Evolutionary conservation across 2,113 vertebrate species (phyloP).

Genomic region (Zeus faber): DNA sequence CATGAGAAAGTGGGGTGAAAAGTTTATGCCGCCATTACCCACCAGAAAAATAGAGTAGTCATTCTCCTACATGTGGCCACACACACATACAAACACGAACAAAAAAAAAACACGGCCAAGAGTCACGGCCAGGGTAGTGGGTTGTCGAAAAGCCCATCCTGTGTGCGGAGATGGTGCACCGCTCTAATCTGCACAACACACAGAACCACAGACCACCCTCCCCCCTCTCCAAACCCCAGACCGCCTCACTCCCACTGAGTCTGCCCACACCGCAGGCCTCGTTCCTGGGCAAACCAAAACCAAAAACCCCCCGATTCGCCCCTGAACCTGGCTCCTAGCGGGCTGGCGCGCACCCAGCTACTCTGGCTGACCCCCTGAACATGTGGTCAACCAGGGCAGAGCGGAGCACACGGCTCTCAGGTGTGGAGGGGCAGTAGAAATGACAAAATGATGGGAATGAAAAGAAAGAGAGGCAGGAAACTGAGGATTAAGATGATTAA

Average conservation of each 20-base stretch:
- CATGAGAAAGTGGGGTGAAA: conserved; percentile 62
- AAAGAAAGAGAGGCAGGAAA: too few species aligned
- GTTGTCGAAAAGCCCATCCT: conserved; percentile 62
- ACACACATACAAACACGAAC: conserved; percentile 2
- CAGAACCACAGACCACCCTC: conserved; percentile 18
- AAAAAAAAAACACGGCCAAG: conserved; percentile 41
- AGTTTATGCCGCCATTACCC: conserved; percentile 55
- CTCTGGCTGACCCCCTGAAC: conserved; percentile 66
- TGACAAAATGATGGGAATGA: conserved; percentile 4
- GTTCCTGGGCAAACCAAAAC: conserved; percentile 74
- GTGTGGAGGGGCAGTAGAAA: conserved; percentile 11
- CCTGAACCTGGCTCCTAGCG: conserved; percentile 41
- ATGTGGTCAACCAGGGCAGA: conserved; percentile 57
- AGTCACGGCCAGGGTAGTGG: conserved; percentile 55
- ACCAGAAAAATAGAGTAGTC: conserved; percentile 25
- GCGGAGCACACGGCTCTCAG: conserved; percentile 18
- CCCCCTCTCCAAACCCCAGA: not conserved
- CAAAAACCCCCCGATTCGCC: conserved; percentile 38
- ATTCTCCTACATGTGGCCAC: conserved; percentile 23
- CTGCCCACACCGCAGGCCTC: conserved; percentile 63
- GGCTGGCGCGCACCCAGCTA: conserved; percentile 62
- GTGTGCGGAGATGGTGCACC: conserved; percentile 38
- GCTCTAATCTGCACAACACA: conserved; percentile 64
- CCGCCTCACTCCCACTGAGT: conserved; percentile 33
- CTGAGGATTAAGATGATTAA: too few species aligned